Conservation (phyloP, 2,797 vertebrate genomes). For the Ctenosaura bakeri region DNA sequence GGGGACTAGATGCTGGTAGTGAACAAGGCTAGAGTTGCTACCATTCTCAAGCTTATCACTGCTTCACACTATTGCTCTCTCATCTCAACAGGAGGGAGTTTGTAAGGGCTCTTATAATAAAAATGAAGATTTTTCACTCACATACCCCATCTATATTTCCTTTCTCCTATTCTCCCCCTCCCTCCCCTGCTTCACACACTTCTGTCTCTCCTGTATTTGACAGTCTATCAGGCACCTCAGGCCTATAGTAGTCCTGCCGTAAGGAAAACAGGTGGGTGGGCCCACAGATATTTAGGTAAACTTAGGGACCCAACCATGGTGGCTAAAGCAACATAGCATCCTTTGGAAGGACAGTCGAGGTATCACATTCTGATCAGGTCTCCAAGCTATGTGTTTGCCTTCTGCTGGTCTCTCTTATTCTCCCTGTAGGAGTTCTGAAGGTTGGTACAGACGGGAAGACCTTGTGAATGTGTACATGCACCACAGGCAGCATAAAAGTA, state of each 20-base stretch:
- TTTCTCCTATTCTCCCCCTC: too few relatives aligned
- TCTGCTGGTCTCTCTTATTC: background rate
- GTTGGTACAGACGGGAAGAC: background rate
- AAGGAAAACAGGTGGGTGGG: background rate
- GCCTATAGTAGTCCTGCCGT: background rate
- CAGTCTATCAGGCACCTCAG: background rate
- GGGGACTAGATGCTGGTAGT: background rate
- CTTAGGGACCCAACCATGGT: too few relatives aligned
- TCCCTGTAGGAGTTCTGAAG: background rate
- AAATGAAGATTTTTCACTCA: background rate
- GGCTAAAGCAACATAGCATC: background rate
- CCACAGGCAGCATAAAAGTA: background rate
- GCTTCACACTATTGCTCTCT: background rate
- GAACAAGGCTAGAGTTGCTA: background rate
- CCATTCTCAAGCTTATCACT: background rate
- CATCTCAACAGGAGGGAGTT: too few relatives aligned
- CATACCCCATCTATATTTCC: background rate
- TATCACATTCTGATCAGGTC: background rate
- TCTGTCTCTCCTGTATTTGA: background rate
- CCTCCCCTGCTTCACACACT: background rate
- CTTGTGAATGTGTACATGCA: background rate
- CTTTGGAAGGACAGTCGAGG: background rate
- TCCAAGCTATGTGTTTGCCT: background rate
- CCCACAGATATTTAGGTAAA: background rate
- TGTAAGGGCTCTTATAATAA: too few relatives aligned